Evolutionary conservation across 2,797 vertebrate species (phyloP).

Genomic region (Salmo trutta): DNA sequence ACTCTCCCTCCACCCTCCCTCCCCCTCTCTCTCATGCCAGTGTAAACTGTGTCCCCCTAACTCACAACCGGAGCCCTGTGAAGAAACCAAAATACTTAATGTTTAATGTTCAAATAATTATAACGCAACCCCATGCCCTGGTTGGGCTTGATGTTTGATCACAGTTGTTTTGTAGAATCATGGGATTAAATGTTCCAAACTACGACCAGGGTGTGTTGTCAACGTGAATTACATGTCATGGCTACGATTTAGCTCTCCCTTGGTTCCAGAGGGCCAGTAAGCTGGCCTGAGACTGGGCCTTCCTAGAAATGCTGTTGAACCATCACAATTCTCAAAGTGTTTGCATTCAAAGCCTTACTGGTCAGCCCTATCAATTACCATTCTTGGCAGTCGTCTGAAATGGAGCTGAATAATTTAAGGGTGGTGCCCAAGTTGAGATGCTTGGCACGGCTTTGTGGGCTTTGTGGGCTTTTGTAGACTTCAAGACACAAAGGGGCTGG

Average conservation of each 20-base stretch:
- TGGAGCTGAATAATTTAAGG: background rate
- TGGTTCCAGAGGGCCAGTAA: slow-evolving; percentile 47
- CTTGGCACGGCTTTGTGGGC: background rate
- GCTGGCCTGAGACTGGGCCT: slow-evolving; percentile 58
- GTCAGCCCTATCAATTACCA: slow-evolving; percentile 6
- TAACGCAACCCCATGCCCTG: background rate
- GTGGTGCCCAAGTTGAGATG: background rate
- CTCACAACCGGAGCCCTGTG: background rate
- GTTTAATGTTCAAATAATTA: background rate
- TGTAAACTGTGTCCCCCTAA: background rate
- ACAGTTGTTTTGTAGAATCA: background rate
- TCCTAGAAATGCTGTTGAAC: slow-evolving; percentile 73
- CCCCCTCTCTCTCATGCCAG: background rate
- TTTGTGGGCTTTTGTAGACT: slow-evolving; percentile 50
- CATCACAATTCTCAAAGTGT: slow-evolving; percentile 13
- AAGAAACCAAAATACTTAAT: background rate
- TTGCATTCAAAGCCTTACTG: slow-evolving; percentile 9
- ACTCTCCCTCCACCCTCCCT: background rate
- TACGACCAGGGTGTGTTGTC: background rate
- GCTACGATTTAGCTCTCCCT: background rate
- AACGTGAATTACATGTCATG: background rate
- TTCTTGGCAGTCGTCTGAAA: background rate
- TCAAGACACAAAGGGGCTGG: background rate
- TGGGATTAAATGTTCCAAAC: background rate
- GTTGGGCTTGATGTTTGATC: background rate